These are phyloP conservation scores for Dasypus novemcinctus DNA, from an alignment of 2,113 vertebrate species.

Conservation along the genomic window DNA sequence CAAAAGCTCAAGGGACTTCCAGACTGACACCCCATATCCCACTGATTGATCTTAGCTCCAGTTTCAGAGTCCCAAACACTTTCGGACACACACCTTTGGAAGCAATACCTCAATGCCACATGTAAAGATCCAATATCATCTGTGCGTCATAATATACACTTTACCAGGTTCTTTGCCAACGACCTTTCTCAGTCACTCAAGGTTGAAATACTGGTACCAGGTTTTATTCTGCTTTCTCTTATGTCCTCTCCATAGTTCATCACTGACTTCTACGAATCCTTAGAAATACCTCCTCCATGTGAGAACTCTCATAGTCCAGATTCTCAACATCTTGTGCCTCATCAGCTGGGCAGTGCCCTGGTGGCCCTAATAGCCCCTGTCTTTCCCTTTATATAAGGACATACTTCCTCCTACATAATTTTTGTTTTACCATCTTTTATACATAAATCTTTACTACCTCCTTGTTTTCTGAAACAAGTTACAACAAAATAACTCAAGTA, in stretches of 20 bases:
- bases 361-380: accelerated
- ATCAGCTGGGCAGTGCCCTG: accelerated
- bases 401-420: background rate
- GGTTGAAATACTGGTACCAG: background rate
- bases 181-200: background rate
- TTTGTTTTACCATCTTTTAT: background rate
- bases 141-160: background rate
- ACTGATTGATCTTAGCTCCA: background rate
- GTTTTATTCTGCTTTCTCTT: background rate
- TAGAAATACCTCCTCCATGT: background rate
- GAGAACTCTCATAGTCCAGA: accelerated
- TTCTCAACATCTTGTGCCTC: accelerated
- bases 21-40: background rate
- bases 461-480: background rate
- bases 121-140: background rate
- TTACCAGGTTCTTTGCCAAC: background rate
- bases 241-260: accelerated
- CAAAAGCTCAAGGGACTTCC: background rate
- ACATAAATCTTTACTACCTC: background rate
- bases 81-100: background rate
- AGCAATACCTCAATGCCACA: background rate
- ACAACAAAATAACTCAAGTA: background rate
- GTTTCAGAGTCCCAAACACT: background rate
- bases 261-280: accelerated
- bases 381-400: background rate